Base-by-base conservation (phyloP, 2,888 invertebrate species). In the Spicauda simplicius region DNA sequence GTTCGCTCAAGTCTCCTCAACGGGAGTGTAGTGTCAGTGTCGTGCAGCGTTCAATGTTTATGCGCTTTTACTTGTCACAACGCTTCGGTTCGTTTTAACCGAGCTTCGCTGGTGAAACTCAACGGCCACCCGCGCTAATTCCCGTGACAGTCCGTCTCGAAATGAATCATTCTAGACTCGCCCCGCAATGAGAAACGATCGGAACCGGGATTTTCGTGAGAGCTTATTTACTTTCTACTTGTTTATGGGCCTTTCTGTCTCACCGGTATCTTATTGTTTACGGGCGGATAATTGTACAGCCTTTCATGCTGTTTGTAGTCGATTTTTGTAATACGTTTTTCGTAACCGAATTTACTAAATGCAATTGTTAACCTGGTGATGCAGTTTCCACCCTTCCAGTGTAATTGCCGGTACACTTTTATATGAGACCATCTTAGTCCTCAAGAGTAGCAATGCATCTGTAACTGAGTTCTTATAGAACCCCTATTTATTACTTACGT, bases 221-320 rank as follows among this genome's bases (percentile, higher is more conserved):
- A 61, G 67, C 60, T 56, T 61, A 55, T 67, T 67, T 67, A 67
- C 67, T 67, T 67, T 67, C 67, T 67, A 67, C 61, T 67, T 61
- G 61, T 67, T 67, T 67, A 61, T 52, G 45, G 56, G 16, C 37
- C 60, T 60, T 60, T 55, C 66, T 54, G 60, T 60, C 48, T 60
- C 50, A 20, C 55, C 55, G 19, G 48, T 48, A 60, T 60, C 55
- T 67, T 61, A 67, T 61, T 61, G 67, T 56, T 61, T 66, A 53
- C 59, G 19, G 33, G n/a, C 55, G 3, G 25, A 16, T 56, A 50
- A 56, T 33, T 57, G 37, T 52, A 30, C 64, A 56, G 48, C 20
- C 30, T 19, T 45, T 2, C 16, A 33, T 18, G 14, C 30, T 56
- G 18, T 18, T 19, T 56, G 25, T 12, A 14, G 55, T 48, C 41